Percentiles rank a stretch among this genome's conserved stretches.
phyloP scores from a whole-genome alignment of 1,140 invertebrate species.

The Aphis craccivora region DNA sequence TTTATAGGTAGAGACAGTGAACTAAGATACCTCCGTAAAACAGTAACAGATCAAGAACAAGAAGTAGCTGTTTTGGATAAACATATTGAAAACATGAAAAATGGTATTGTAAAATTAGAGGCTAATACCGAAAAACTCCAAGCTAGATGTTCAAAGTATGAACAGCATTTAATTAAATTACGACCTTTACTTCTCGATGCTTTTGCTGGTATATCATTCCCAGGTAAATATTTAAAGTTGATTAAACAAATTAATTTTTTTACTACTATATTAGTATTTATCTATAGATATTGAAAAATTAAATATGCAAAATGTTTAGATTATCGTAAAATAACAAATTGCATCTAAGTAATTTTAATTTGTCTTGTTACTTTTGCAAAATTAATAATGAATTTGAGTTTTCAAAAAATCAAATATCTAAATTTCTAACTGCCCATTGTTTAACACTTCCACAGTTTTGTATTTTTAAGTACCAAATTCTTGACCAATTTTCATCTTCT shows the following conservation, averaged over 20 bases:
- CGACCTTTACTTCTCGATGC: slow-evolving; percentile 72
- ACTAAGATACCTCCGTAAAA: slow-evolving; percentile 85
- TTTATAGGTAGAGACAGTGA: slow-evolving; percentile 81
- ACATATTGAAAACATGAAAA: slow-evolving; percentile 89
- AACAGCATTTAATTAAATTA: slow-evolving; percentile 79
- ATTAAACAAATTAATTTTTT: neutral
- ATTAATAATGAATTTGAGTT: slow-evolving; percentile 14
- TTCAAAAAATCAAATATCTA: slow-evolving; percentile 25
- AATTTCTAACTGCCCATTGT: slow-evolving; percentile 38
- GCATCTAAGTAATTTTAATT: slow-evolving; percentile 28
- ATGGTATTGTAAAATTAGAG: slow-evolving; percentile 77
- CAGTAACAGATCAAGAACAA: slow-evolving; percentile 92
- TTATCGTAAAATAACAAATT: slow-evolving; percentile 23
- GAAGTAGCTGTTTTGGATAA: slow-evolving; percentile 93
- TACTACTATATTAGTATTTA: neutral
- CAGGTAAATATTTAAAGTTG: slow-evolving; percentile 67
- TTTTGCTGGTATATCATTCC: slow-evolving; percentile 74
- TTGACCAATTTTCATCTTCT: too few relatives aligned
- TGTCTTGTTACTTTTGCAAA: slow-evolving; percentile 8
- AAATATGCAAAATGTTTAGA: neutral
- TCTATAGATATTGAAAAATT: neutral
- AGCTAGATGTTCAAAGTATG: slow-evolving; percentile 77
- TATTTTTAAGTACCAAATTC: neutral
- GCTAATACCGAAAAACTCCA: slow-evolving; percentile 80
- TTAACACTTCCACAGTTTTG: slow-evolving; percentile 29